Conservation (phyloP, 2,113 vertebrate species). For the Thryonomys swinderianus region DNA sequence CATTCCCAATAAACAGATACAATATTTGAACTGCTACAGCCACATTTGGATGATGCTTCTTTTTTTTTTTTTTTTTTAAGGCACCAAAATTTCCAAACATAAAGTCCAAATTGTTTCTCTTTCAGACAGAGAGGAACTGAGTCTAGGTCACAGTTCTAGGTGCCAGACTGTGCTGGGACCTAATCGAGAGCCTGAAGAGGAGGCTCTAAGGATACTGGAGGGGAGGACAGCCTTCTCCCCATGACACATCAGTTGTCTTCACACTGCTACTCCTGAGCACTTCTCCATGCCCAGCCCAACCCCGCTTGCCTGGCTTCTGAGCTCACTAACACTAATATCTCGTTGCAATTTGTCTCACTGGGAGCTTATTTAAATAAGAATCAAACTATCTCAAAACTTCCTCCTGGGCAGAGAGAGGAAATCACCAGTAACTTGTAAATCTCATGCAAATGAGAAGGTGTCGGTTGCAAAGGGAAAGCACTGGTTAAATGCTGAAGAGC, state of each 20-base stretch:
- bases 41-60: neutral
- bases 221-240: neutral
- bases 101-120: neutral
- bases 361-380: neutral
- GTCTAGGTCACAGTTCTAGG: neutral
- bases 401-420: neutral
- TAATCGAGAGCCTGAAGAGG: neutral
- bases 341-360: slow-evolving; percentile 26
- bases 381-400: slow-evolving; percentile 16
- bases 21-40: neutral
- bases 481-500: neutral
- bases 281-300: neutral
- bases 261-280: fast-evolving
- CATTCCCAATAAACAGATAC: neutral
- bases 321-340: neutral
- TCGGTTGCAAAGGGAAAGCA: neutral
- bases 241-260: neutral
- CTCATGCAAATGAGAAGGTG: neutral
- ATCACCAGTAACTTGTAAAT: slow-evolving; percentile 12
- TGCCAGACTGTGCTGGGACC: neutral
- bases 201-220: neutral
- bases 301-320: neutral
- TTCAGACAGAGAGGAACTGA: neutral
- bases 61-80: no score
- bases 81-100: neutral